Evolutionary conservation across 1,140 invertebrate species (phyloP).

Genomic region (Polypedilum pembai): DNA sequence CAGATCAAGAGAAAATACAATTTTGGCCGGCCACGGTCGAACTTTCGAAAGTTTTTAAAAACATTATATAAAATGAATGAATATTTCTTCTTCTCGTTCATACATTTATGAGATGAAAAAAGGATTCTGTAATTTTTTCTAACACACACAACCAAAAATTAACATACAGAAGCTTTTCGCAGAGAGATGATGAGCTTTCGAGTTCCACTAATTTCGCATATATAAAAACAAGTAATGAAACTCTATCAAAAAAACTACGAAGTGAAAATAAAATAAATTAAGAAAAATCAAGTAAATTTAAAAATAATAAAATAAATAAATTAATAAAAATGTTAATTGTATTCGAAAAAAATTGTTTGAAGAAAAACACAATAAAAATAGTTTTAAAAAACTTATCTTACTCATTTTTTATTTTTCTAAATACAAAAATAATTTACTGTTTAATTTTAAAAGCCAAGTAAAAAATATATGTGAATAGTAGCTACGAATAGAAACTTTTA

Average conservation of each 20-base stretch:
- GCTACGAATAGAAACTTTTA: too few relatives aligned
- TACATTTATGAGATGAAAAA: not conserved
- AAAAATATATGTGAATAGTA: too few relatives aligned
- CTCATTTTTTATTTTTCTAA: not conserved
- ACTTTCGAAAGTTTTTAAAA: not conserved
- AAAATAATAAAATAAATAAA: slow-evolving; percentile 24
- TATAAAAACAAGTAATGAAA: not conserved
- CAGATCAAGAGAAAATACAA: not conserved
- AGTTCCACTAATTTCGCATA: slow-evolving; percentile 20
- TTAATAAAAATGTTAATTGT: slow-evolving; percentile 27
- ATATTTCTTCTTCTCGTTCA: not conserved
- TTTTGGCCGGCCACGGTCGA: not conserved
- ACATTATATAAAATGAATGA: not conserved
- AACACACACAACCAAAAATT: not conserved
- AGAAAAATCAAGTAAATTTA: slow-evolving; percentile 27
- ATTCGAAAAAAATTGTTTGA: slow-evolving; percentile 26
- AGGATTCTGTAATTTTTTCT: slow-evolving; percentile 9
- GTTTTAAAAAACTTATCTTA: slow-evolving; percentile 25
- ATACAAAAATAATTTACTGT: not conserved
- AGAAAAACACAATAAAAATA: slow-evolving; percentile 23
- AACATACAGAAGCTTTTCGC: slow-evolving; percentile 9
- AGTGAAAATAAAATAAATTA: slow-evolving; percentile 5
- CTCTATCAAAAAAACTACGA: slow-evolving; percentile 24
- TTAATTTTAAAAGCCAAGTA: too few relatives aligned
- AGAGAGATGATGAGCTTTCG: slow-evolving; percentile 21